phyloP scores from a whole-genome alignment of 1,140 invertebrate genomes.

The Elymnias hypermnestra region DNA sequence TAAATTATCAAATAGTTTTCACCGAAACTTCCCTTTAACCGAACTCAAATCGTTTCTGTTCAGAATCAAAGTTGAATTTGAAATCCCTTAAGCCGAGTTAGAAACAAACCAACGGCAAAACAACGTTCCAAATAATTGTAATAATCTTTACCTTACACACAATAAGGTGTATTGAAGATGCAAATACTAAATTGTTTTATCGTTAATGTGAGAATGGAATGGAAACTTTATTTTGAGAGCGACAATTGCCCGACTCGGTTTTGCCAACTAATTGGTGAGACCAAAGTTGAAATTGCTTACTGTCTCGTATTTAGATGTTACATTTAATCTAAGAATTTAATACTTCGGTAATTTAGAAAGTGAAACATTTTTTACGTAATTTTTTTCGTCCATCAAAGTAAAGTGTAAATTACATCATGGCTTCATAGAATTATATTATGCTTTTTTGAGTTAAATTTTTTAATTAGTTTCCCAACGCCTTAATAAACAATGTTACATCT shows the following conservation, averaged over 20 bases:
- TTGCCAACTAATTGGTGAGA: slow-evolving; percentile 52
- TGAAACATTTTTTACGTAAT: not conserved
- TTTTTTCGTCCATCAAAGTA: too few species aligned
- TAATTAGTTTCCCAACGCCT: too few species aligned
- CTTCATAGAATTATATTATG: too few species aligned
- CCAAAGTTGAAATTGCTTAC: slow-evolving; percentile 47
- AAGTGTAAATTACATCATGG: too few species aligned
- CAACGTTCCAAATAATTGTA: not conserved
- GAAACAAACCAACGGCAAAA: slow-evolving; percentile 28
- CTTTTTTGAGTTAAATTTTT: too few species aligned
- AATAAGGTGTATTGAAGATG: not conserved
- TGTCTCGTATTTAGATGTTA: slow-evolving; percentile 24
- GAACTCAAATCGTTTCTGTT: slow-evolving; percentile 49
- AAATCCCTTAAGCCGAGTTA: slow-evolving; percentile 61
- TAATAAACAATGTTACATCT: too few species aligned
- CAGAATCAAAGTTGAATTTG: slow-evolving; percentile 53
- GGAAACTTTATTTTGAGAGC: slow-evolving; percentile 5
- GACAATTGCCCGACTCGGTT: slow-evolving; percentile 51
- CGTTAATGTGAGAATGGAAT: slow-evolving; percentile 5
- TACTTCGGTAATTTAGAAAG: too few species aligned
- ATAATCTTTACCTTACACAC: not conserved
- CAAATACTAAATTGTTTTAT: slow-evolving; percentile 2
- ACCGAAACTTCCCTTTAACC: slow-evolving; percentile 43
- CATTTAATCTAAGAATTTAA: slow-evolving; percentile 12
- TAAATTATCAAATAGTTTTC: slow-evolving; percentile 33